These are phyloP conservation scores for Stratiomys singularior DNA, from an alignment of 2,888 invertebrate species.

Conservation along the genomic window DNA sequence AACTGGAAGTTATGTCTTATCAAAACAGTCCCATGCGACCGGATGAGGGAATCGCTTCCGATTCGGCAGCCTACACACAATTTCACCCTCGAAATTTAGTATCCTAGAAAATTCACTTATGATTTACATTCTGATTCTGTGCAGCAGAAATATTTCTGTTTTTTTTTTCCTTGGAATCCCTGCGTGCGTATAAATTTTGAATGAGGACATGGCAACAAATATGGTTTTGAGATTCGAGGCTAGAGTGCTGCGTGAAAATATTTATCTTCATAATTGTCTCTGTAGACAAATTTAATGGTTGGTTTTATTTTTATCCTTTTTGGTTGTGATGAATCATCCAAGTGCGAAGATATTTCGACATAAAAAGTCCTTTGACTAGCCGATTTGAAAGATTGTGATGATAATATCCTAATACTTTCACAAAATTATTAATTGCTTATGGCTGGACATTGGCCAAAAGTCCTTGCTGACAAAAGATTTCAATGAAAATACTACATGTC, in stretches of 20 bases:
- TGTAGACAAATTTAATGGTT: too few species aligned
- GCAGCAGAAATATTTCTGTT: slow-evolving; percentile 15
- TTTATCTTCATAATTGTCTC: not conserved
- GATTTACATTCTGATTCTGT: slow-evolving; percentile 27
- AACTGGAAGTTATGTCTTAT: slow-evolving; percentile 28
- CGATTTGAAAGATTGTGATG: too few species aligned
- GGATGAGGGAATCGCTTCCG: not conserved
- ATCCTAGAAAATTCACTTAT: slow-evolving; percentile 20
- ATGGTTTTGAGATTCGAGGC: too few species aligned
- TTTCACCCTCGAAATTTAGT: not conserved
- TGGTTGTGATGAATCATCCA: too few species aligned
- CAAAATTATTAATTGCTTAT: too few species aligned
- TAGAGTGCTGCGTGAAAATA: too few species aligned
- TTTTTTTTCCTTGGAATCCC: not conserved
- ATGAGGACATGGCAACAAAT: not conserved
- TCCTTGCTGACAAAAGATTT: slow-evolving; percentile 11
- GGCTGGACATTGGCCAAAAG: too few species aligned
- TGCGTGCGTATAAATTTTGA: slow-evolving; percentile 7
- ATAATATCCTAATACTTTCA: too few species aligned
- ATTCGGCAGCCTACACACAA: not conserved
- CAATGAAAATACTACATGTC: slow-evolving; percentile 26
- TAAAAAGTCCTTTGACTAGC: too few species aligned
- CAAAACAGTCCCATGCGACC: not conserved
- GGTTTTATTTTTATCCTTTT: too few species aligned
- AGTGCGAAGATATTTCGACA: too few species aligned